Percentiles rank a stretch among this genome's conserved stretches.
phyloP scores from a whole-genome alignment of 2,888 invertebrate genomes.

The Lissonota sp. region DNA sequence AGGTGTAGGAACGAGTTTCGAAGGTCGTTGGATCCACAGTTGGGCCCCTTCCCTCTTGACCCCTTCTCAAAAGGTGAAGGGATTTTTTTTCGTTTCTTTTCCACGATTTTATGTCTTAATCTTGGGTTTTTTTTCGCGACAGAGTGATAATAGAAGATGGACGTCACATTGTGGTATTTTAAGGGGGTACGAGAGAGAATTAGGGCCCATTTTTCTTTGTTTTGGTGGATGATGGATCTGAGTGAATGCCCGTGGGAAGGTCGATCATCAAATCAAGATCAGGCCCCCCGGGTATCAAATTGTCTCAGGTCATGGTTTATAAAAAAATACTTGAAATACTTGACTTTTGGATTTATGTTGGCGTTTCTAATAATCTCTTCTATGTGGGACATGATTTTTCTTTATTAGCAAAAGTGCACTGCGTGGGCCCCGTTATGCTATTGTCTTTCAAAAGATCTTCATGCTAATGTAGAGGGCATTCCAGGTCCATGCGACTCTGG shows the following conservation, averaged over 20 bases:
- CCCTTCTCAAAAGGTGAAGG: slow-evolving; percentile 5
- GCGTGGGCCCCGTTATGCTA: slow-evolving; percentile 44
- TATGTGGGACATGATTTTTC: not conserved
- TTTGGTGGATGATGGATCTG: not conserved
- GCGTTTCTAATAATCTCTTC: too few relatives aligned
- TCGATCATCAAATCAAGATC: slow-evolving; percentile 12
- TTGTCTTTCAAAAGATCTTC: slow-evolving; percentile 36
- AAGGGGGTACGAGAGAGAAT: not conserved
- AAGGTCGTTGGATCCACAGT: slow-evolving; percentile 50
- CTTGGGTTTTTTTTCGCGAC: not conserved
- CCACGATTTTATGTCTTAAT: not conserved
- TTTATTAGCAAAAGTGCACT: slow-evolving; percentile 14
- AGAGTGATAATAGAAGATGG: not conserved
- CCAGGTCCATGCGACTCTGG: too few relatives aligned
- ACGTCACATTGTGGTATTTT: not conserved
- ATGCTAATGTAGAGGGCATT: not conserved
- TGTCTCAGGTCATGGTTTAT: slow-evolving; percentile 31
- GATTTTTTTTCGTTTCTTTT: slow-evolving; percentile 8
- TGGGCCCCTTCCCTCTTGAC: not conserved
- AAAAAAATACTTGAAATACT: not conserved
- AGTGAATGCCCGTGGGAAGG: slow-evolving; percentile 44
- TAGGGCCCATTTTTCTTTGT: not conserved
- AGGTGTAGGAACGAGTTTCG: slow-evolving; percentile 60
- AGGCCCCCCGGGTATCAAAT: not conserved
- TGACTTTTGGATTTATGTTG: not conserved